Conservation (phyloP, 2,888 invertebrate species). For the Melinopterus prodromus region DNA sequence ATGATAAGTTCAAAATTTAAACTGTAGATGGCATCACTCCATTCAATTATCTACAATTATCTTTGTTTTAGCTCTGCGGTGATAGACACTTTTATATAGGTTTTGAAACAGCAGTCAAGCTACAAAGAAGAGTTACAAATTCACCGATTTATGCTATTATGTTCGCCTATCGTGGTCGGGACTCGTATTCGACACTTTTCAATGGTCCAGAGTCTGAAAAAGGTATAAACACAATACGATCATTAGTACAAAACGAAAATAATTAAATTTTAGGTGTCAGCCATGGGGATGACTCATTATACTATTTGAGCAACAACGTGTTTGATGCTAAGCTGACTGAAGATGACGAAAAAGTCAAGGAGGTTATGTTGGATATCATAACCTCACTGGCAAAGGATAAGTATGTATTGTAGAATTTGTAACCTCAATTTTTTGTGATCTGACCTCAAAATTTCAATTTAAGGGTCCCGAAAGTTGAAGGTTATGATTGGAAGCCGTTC, state of each 20-base stretch:
- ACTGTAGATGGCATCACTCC: neutral
- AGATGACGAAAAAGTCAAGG: conserved; percentile 33
- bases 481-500: conserved; percentile 28
- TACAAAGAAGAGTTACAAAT: conserved; percentile 64
- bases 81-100: conserved; percentile 68
- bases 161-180: conserved; percentile 33
- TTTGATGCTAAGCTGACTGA: conserved; percentile 28
- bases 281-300: conserved; percentile 35
- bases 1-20: too few species aligned
- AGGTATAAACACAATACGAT: conserved; percentile 7
- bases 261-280: conserved; percentile 25
- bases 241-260: neutral
- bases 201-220: conserved; percentile 23
- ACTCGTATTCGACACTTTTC: conserved; percentile 28
- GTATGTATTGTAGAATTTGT: conserved; percentile 6
- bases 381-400: conserved; percentile 26
- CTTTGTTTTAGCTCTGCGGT: conserved; percentile 63
- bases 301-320: conserved; percentile 25
- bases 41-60: neutral
- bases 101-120: conserved; percentile 64
- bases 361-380: conserved; percentile 26
- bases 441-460: conserved; percentile 17
- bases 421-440: neutral
- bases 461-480: conserved; percentile 28
- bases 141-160: conserved; percentile 68